A percentile compares a stretch with the other conserved stretches of the same genome.
Conservation (phyloP, 2,888 invertebrate genomes). For the Lasioglossum leucozonium region DNA sequence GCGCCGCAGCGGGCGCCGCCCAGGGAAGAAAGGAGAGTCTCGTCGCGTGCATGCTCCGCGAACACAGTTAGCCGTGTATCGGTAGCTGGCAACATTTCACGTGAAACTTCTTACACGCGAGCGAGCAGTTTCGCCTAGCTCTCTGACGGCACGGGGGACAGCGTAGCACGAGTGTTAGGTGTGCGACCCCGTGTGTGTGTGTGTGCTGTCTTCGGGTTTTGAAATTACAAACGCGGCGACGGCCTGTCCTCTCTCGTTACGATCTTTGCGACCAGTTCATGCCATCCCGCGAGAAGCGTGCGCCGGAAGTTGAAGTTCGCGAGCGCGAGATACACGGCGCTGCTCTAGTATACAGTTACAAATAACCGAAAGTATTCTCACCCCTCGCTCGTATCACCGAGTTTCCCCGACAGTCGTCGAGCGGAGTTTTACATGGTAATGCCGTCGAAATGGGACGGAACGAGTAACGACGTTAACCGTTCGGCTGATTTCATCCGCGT, state of each 20-base stretch:
- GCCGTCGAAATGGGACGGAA: constrained; percentile 1
- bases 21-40: background rate
- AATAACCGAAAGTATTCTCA: constrained; percentile 53
- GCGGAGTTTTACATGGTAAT: constrained; percentile 41
- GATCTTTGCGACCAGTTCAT: constrained; percentile 64
- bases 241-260: constrained; percentile 69
- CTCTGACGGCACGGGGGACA: constrained; percentile 40
- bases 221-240: constrained; percentile 75
- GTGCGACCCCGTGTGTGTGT: constrained; percentile 23
- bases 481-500: constrained; percentile 32
- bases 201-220: constrained; percentile 67
- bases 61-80: constrained; percentile 27
- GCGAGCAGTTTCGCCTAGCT: constrained; percentile 68
- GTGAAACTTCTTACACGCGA: constrained; percentile 74
- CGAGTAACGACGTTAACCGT: background rate
- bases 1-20: background rate
- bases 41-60: constrained; percentile 11
- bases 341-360: constrained; percentile 44
- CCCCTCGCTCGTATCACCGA: background rate
- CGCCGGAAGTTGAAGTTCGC: constrained; percentile 56
- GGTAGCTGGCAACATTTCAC: constrained; percentile 60
- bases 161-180: background rate
- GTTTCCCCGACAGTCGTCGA: background rate
- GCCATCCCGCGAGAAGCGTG: constrained; percentile 32
- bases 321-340: constrained; percentile 33